Base-by-base conservation (phyloP, 1,140 invertebrate genomes). In the Megalonaias nervosa region DNA sequence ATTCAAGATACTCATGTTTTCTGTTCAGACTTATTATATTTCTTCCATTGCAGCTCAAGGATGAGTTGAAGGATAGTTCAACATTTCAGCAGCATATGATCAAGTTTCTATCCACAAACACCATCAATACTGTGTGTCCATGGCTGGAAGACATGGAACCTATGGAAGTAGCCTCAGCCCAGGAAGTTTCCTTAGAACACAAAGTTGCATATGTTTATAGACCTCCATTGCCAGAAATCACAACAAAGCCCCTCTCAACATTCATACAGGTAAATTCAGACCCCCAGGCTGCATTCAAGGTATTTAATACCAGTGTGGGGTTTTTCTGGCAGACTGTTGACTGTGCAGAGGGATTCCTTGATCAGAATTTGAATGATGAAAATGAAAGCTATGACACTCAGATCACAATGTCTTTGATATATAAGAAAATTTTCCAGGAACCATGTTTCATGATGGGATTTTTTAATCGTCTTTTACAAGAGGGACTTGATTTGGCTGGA, bases 241-340 rank as follows among this genome's bases (percentile, higher is more conserved):
- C 87, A 14, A 85, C 79, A 14, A 87, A 87, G 71, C 88, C 88
- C 2, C 74, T 89, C 72, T 88, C 87, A 21, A 87, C 88, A 17
- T 89, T 88, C 70, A 84, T 89, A 38, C 87, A 90, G 75, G 67
- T 90, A 15, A 86, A 89, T 64, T 75, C 81, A n/a, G 85, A 87
- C 69, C 77, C 73, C 0, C 67, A 75, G 23, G 87, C 87, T 19
- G 85, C 82, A 16, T 56, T 71, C 21, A 84, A 86, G 68, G 82
- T 89, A 2, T 89, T 90, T 67, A 85, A 82, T 72, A 81, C 80
- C 0, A 77, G 82, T 61, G 82, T 88, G 1, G 88, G 88, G 13
- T 89, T 89, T 71, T 89, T 84, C 82, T 89, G 86, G 85, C 87
- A 88, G 67, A 88, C 88, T 15, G 82, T 90, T 3, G 87, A 90